A percentile compares a stretch with the other conserved stretches of the same genome.
phyloP scores from a whole-genome alignment of 2,113 vertebrate species.

The Amia ocellicauda region DNA sequence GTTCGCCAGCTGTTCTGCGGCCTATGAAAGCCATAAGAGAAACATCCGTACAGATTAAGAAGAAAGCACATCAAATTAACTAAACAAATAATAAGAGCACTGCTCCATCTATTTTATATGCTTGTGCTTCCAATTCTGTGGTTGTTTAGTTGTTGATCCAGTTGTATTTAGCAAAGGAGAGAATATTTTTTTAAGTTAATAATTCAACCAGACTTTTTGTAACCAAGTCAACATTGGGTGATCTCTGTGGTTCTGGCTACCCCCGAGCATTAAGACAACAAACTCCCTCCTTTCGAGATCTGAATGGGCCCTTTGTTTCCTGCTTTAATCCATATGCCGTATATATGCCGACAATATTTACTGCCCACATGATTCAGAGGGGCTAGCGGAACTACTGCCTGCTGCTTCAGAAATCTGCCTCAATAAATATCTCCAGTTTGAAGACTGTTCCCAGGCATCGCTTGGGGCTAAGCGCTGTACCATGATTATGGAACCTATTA shows the following conservation, averaged over 20 bases:
- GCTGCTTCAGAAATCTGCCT: neutral
- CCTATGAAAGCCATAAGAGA: conserved; percentile 17
- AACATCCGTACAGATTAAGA: conserved; percentile 28
- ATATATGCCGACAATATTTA: conserved; percentile 5
- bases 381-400: neutral
- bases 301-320: neutral
- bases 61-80: conserved; percentile 24
- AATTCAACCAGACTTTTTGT: conserved; percentile 39
- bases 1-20: conserved; percentile 14
- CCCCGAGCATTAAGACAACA: too few species aligned
- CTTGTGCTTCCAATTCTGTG: conserved; percentile 53
- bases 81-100: conserved; percentile 36
- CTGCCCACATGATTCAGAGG: neutral
- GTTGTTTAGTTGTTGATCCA: conserved; percentile 41
- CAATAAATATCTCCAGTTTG: neutral
- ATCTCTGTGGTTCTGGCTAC: conserved; percentile 1
- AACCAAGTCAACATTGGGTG: conserved; percentile 32
- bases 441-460: neutral
- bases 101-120: conserved; percentile 14
- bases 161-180: conserved; percentile 45
- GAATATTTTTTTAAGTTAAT: conserved; percentile 30
- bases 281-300: too few species aligned
- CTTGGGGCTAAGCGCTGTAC: neutral
- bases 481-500: neutral
- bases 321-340: neutral